Evolutionary conservation across 2,888 invertebrate genomes (phyloP), one percentile per base, ranked within the genome.

Genomic region (Omphaloscelis lunosa): DNA sequence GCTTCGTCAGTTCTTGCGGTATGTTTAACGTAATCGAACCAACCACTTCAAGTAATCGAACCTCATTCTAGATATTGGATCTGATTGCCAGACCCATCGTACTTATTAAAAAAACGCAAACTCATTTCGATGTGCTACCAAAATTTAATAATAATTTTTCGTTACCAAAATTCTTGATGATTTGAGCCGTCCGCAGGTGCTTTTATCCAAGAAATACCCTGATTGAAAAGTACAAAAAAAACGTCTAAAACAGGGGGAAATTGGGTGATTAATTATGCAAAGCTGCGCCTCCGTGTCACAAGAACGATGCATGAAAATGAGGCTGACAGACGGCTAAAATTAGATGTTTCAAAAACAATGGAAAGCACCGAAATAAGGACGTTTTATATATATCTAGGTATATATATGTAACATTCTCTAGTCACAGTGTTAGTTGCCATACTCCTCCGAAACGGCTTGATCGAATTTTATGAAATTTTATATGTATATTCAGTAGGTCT

Each of bases 41-140:
- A n/a, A 86, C 83, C 91, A 91, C 91, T 93, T 90, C 71, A 84
- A 86, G 89, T 90, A 93, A 92, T 93, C 90, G 91, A 90, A 91
- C 83, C 82, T 89, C 89, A 91, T 92, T 92, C 80, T 82, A 82
- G 87, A 89, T 90, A 92, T 92, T 91, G 88, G 89, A 90, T 90
- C 89, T 87, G 90, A 93, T 91, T 90, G 87, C 87, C 82, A 85
- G 80, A 76, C 80, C 87, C 89, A 90, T 90, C 85, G 80, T 70
- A 90, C 89, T 91, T 90, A 86, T 83, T 85, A 82, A 73, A 79
- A 51, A 84, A 66, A 73, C 68, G 48, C 72, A 39, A 67, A 78
- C 77, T 78, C 74, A 69, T 80, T 74, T 45, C 65, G 58, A 61
- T 61, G 48, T 70, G 65, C 61, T 79, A 72, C 66, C 27, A 72